phyloP scores from a whole-genome alignment of 1,140 invertebrate species.

The Danaus plexippus region DNA sequence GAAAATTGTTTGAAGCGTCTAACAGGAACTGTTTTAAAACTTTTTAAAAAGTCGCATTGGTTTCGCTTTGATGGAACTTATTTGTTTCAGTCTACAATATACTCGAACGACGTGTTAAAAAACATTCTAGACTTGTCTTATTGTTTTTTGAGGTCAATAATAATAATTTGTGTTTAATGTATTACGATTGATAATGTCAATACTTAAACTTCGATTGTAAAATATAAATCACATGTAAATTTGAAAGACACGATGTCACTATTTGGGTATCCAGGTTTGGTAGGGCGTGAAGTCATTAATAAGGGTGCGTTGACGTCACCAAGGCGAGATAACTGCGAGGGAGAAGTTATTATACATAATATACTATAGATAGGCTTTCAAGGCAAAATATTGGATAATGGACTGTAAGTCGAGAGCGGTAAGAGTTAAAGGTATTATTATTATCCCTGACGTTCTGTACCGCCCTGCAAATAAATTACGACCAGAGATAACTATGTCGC shows the following conservation, averaged over 20 bases:
- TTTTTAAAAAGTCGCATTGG: too few relatives aligned
- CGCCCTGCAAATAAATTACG: slow-evolving; percentile 8
- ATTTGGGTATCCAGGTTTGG: slow-evolving; percentile 17
- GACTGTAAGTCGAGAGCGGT: background rate
- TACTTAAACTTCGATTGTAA: background rate
- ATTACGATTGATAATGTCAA: too few relatives aligned
- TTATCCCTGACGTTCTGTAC: background rate
- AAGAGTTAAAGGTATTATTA: slow-evolving; percentile 3
- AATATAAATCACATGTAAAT: slow-evolving; percentile 1
- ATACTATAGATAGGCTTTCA: slow-evolving; percentile 17
- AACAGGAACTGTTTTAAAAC: too few relatives aligned
- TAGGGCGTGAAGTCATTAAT: slow-evolving; percentile 43
- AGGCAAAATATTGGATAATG: slow-evolving; percentile 5
- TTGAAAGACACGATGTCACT: slow-evolving; percentile 10
- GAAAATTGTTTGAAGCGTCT: background rate
- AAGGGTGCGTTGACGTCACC: slow-evolving; percentile 36
- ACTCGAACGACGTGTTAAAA: too few relatives aligned
- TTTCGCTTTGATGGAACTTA: too few relatives aligned
- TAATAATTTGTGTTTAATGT: too few relatives aligned
- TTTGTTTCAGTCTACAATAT: too few relatives aligned
- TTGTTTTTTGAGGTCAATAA: too few relatives aligned
- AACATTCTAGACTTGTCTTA: too few relatives aligned
- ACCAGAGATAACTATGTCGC: slow-evolving; percentile 6
- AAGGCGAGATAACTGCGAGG: slow-evolving; percentile 38
- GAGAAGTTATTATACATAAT: slow-evolving; percentile 33